Percentiles rank a stretch among this genome's conserved stretches.
These are phyloP conservation scores for Dryadula phaetusa DNA, from an alignment of 2,888 invertebrate genomes.

Conservation along the genomic window DNA sequence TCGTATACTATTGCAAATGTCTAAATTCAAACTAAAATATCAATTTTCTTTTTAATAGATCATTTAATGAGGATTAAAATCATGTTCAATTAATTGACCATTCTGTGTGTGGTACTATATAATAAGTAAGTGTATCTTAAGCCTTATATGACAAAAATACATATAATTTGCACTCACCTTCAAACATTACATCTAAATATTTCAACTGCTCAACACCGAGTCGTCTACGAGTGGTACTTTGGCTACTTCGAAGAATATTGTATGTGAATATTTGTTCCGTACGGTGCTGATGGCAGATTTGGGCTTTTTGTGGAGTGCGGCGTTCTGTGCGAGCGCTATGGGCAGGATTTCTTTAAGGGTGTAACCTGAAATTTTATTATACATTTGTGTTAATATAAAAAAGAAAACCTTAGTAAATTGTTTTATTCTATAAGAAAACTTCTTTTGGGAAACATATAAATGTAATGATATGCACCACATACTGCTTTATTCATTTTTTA, in stretches of 20 bases:
- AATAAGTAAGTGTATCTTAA: conserved; percentile 29
- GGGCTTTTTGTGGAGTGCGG: conserved; percentile 90
- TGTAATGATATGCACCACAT: too few species aligned
- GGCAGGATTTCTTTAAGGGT: conserved; percentile 88
- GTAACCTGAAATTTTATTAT: conserved; percentile 86
- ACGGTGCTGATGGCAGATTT: conserved; percentile 93
- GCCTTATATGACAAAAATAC: conserved; percentile 39
- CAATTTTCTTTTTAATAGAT: conserved; percentile 4
- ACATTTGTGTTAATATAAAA: background rate
- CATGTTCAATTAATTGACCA: background rate
- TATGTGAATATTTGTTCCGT: conserved; percentile 96
- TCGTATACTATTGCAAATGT: conserved; percentile 12
- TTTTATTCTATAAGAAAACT: too few species aligned
- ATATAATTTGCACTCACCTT: conserved; percentile 69
- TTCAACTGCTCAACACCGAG: conserved; percentile 69
- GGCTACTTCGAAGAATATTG: conserved; percentile 96
- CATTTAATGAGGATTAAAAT: background rate
- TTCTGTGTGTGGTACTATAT: too few species aligned
- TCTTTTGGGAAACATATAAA: too few species aligned
- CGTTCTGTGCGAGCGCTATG: conserved; percentile 89
- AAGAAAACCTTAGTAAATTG: too few species aligned
- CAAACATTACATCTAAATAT: conserved; percentile 61
- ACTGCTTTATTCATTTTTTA: too few species aligned
- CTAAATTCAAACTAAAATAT: background rate
- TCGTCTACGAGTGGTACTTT: conserved; percentile 87